Percentiles rank a stretch among this genome's conserved stretches.
Evolutionary conservation across 2,888 invertebrate genomes (phyloP).

Genomic region (Coenonympha arcania): DNA sequence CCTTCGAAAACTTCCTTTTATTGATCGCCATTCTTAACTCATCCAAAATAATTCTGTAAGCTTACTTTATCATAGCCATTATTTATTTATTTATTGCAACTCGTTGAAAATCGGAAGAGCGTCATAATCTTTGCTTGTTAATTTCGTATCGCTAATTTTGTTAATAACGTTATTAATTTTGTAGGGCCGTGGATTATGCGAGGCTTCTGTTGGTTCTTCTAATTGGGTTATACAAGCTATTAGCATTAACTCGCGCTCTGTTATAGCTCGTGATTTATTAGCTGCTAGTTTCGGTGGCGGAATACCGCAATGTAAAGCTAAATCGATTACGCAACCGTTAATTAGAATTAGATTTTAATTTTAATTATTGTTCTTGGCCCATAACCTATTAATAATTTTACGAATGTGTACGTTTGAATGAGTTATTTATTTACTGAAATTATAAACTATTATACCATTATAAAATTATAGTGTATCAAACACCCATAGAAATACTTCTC

Average conservation of each 20-base stretch:
- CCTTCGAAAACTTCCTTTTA: too few species aligned
- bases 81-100: not conserved
- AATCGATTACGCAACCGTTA: not conserved
- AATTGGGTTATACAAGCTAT: constrained; percentile 1
- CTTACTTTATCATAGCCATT: too few species aligned
- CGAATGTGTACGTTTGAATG: too few species aligned
- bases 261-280: not conserved
- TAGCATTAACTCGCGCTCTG: not conserved
- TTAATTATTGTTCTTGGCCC: too few species aligned
- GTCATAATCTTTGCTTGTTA: not conserved
- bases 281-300: not conserved
- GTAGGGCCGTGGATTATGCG: not conserved
- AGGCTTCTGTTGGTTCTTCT: not conserved
- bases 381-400: too few species aligned
- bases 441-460: too few species aligned
- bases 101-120: not conserved
- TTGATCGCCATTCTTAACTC: too few species aligned
- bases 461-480: too few species aligned
- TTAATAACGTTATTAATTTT: not conserved
- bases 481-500: too few species aligned
- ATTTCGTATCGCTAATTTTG: not conserved
- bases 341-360: not conserved
- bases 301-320: not conserved
- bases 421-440: too few species aligned
- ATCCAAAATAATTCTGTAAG: too few species aligned